Base-by-base conservation (phyloP, 2,888 invertebrate genomes). In the Archips crataeganus region DNA sequence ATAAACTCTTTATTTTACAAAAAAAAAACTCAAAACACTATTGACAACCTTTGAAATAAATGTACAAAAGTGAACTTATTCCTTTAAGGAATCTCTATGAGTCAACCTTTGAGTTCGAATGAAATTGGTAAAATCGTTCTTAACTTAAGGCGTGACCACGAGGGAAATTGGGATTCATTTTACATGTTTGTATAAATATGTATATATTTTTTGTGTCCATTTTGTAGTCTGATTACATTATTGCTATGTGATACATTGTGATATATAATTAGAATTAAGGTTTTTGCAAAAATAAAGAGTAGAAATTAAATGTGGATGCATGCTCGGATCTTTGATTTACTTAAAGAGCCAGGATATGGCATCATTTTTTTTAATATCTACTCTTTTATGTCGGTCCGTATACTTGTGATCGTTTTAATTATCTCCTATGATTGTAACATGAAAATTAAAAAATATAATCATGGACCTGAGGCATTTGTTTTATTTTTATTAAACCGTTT, bases 161-260 rank as follows among this genome's bases (percentile, higher is more conserved):
- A 23, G 23, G 23, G 23, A 23, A 23, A 23, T 23, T 23, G 23
- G 23, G 23, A 23, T 23, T 23, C 23, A 23, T 23, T 23, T 23
- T 23, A 23, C 23, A 23, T 23, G 1, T 23, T 1, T 23, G 1
- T 23, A 23, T 23, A 23, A 23, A 23, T 23, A 23, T 23, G 23
- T 42, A 42, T 42, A 9, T 62, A 59, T 69, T 36, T 62, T 54
- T 65, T 73, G 57, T 65, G 63, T 62, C 68, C 66, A 76, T 76
- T 80, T 78, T 76, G 81, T 89, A 87, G 86, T 87, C 87, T 90
- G 89, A 87, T 82, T 81, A 80, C 79, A 84, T 80, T 81, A 79
- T 75, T 85, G 78, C 79, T 81, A 86, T 91, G 91, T 91, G 91
- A 91, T 91, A 91, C 81, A 82, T 87, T 91, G 91, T 91, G 91